A percentile compares a stretch with the other conserved stretches of the same genome.
phyloP scores from a whole-genome alignment of 2,888 invertebrate genomes.

The Chrysotoxum bicinctum region DNA sequence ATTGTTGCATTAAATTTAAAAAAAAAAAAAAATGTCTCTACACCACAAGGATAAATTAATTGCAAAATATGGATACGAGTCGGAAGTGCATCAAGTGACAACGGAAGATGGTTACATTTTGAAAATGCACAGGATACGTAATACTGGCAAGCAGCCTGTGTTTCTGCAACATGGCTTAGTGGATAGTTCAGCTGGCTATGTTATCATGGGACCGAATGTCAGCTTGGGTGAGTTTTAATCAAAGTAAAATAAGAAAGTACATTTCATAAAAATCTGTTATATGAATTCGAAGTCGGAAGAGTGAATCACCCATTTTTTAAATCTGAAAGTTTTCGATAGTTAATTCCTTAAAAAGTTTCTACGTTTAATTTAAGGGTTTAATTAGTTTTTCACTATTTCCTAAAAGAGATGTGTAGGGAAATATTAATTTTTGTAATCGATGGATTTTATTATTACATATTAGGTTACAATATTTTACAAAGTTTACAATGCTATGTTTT shows the following conservation, averaged over 20 bases:
- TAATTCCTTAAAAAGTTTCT: too few species aligned
- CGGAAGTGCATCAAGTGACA: conserved; percentile 85
- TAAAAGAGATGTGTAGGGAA: too few species aligned
- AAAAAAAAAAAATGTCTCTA: neutral
- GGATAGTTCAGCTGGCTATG: conserved; percentile 88
- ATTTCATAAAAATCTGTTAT: too few species aligned
- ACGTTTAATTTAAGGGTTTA: too few species aligned
- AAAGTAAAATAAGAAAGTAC: neutral
- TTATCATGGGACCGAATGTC: conserved; percentile 87
- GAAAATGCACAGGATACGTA: conserved; percentile 87
- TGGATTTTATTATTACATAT: too few species aligned
- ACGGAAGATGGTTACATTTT: conserved; percentile 92
- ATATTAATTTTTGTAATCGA: too few species aligned
- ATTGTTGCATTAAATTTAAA: neutral
- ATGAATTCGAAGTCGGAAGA: too few species aligned
- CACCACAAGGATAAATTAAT: conserved; percentile 82
- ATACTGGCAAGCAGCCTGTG: conserved; percentile 83
- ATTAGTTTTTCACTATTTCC: too few species aligned
- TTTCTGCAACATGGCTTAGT: conserved; percentile 88
- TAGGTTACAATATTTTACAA: too few species aligned
- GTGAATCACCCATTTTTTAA: too few species aligned
- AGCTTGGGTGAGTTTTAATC: conserved; percentile 80
- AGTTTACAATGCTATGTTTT: too few species aligned
- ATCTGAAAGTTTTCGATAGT: too few species aligned
- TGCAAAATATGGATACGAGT: conserved; percentile 85